Conservation (phyloP, 2,888 invertebrate genomes). For the Dasypogon diadema region DNA sequence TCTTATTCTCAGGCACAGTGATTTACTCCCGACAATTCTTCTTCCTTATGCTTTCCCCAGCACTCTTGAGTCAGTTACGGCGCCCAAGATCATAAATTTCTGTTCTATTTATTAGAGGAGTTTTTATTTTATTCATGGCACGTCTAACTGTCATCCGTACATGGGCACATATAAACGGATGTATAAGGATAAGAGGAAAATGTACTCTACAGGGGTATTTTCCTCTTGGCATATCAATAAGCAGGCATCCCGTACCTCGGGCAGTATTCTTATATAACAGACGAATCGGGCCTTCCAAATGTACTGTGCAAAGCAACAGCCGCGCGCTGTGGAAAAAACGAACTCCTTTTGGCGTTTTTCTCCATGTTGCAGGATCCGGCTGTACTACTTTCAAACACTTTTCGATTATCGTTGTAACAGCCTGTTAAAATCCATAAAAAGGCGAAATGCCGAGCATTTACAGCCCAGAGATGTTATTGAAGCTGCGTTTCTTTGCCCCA, state of each 20-base stretch:
- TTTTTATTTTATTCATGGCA: conserved; percentile 56
- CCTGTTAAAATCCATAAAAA: conserved; percentile 47
- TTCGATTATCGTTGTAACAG: conserved; percentile 39
- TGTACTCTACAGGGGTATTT: conserved; percentile 1
- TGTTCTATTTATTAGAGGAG: conserved; percentile 56
- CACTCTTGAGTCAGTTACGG: conserved; percentile 51
- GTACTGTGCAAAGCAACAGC: background rate
- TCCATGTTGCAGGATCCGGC: conserved; percentile 1
- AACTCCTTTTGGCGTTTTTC: background rate
- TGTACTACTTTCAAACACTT: conserved; percentile 17
- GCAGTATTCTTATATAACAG: conserved; percentile 10
- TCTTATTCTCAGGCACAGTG: conserved; percentile 41
- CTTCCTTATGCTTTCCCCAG: conserved; percentile 49
- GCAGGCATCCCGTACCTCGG: background rate
- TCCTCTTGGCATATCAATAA: conserved; percentile 19
- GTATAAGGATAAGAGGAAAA: conserved; percentile 12
- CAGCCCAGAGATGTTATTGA: background rate
- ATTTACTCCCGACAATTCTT: conserved; percentile 55
- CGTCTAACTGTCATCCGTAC: conserved; percentile 53
- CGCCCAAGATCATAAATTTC: conserved; percentile 55
- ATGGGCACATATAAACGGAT: background rate
- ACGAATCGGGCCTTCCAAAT: background rate
- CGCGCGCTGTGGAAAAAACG: background rate
- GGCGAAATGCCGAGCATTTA: conserved; percentile 29
- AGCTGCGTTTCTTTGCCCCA: background rate